Base-by-base conservation (phyloP, 2,888 invertebrate genomes). In the Andricus curvator region DNA sequence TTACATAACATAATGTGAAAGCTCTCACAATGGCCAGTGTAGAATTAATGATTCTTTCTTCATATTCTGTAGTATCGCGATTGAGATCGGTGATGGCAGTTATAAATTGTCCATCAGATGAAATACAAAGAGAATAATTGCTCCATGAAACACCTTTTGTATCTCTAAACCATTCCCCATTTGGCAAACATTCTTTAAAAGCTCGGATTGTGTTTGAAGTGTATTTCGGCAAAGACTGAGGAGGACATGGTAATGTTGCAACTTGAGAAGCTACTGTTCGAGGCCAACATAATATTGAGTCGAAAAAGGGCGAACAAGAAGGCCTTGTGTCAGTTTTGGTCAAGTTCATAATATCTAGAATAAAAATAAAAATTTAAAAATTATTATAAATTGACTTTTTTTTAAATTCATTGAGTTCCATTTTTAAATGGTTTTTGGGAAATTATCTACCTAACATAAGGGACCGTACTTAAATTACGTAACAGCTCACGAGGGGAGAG, bases 261-360 rank as follows among this genome's bases (percentile, higher is more conserved):
- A 91, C 86, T n/a, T 86, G 84, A 4, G 94, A 93, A 15, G 93
- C 93, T 70, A 88, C 85, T 0, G 94, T 93, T 41, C 90, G 89
- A 1, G 93, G 92, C 95, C 95, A 95, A 85, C 95, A 95, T 64
- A 94, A 88, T 70, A 93, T 88, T 0, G 93, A 94, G 85, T 95
- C 95, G 90, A 94, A 94, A n/a, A 93, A 86, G 11, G 92, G 87
- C 2, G 92, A 91, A 85, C 94, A 94, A 11, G 13, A 56, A 51
- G 51, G 29, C 17, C 9, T 74, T 20, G n/a, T 74, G 25, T 56
- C 56, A n/a, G 22, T 70, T 51, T 56, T 51, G 20, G 48, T 74
- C 20, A 56, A 29, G 20, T 56, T 33, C n/a, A n/a, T n/a, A 8
- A n/a, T 56, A 13, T 74, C 70, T 74, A 37, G 37, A 66, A 66